phyloP scores from a whole-genome alignment of 2,113 vertebrate species.

The Opisthocomus hoazin region DNA sequence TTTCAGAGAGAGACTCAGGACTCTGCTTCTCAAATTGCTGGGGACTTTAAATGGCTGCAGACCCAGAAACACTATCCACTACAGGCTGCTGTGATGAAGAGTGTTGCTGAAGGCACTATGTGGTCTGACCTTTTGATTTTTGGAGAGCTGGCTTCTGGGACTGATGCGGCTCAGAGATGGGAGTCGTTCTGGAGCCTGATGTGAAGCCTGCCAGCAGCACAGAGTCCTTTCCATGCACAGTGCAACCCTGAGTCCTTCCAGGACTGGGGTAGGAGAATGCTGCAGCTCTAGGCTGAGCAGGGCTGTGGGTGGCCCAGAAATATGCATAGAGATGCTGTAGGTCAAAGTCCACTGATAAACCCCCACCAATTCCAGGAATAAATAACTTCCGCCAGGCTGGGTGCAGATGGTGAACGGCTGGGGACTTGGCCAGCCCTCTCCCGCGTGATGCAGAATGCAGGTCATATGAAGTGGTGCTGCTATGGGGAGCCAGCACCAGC shows the following conservation, averaged over 20 bases:
- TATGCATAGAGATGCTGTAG: background rate
- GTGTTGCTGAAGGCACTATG: background rate
- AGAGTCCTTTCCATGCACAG: background rate
- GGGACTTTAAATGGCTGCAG: background rate
- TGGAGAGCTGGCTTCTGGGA: background rate
- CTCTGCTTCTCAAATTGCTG: background rate
- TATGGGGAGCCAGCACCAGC: background rate
- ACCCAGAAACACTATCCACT: background rate
- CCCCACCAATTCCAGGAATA: background rate
- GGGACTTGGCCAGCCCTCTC: background rate
- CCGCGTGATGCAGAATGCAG: rapidly evolving
- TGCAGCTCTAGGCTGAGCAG: background rate
- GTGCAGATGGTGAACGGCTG: background rate
- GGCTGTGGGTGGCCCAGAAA: background rate
- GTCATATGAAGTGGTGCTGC: background rate
- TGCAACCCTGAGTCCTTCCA: background rate
- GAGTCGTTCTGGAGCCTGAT: background rate
- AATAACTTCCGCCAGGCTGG: background rate
- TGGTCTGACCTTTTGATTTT: background rate
- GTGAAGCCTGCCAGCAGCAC: background rate
- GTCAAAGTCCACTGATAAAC: background rate
- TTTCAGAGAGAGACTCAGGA: background rate
- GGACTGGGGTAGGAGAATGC: background rate
- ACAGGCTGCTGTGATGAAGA: background rate
- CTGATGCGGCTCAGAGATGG: background rate